Base-by-base conservation (phyloP, 1,140 invertebrate species). In the Hyles euphorbiae region DNA sequence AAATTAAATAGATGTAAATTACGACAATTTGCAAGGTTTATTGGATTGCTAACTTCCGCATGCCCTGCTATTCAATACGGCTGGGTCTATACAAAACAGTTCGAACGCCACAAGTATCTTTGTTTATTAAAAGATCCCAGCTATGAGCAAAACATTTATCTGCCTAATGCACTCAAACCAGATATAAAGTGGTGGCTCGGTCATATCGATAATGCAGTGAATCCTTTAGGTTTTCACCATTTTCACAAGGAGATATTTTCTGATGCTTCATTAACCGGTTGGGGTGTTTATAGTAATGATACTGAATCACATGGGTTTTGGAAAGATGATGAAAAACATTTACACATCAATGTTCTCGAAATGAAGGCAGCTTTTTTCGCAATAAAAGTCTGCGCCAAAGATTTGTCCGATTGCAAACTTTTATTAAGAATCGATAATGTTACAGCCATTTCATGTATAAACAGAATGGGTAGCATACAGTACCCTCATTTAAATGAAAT, bases 11-110 rank as follows among this genome's bases (percentile, higher is more conserved):
- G n/a, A 11, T 64, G 62, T 34, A 64, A 51, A 40, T 44, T 60
- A 40, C 52, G 55, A 56, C 22, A 58, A 32, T 58, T 65, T 22
- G 63, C 63, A 34, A 40, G 34, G 9, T 34, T 61, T 10, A 5
- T 65, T 5, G 63, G 63, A 3, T 36, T 61, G 22, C 44, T 65
- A 9, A 46, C 43, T n/a, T 61, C 63, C 11, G 44, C 55, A 43
- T 65, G 58, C 12, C 58, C 58, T 8, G 63, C 63, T 22, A 32
- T 60, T 3, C 32, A 50, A 12, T 61, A 65, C 44, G 58, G 54
- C 4, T 58, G 54, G 56, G 4, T 61, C n/a, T 58, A 65, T 22
- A 65, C 63, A n/a, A 65, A 65, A 53, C 5, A 33, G 3, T 60
- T 65, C 3, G 63, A 65, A 55, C 10, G 50, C 32, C 8, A 36